Conservation (phyloP, 2,113 vertebrate genomes). For the Athene cunicularia region DNA sequence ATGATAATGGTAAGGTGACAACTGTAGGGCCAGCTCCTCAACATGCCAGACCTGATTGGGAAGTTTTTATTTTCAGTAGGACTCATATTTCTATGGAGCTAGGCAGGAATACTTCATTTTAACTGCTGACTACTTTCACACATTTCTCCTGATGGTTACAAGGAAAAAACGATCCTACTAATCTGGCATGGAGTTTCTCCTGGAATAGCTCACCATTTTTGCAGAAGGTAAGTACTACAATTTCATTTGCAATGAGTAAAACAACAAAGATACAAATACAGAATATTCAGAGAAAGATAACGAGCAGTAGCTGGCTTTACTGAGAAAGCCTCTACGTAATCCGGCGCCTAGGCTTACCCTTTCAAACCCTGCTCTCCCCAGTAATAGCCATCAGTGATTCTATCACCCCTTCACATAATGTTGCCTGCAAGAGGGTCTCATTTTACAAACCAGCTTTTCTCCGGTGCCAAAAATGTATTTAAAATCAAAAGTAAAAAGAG, state of each 20-base stretch:
- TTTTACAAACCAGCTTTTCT: neutral
- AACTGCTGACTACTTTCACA: neutral
- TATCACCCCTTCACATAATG: neutral
- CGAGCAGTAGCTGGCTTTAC: neutral
- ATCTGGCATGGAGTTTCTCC: neutral
- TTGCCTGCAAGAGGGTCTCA: neutral
- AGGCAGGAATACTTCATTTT: neutral
- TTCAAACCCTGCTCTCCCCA: neutral
- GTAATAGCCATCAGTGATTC: neutral
- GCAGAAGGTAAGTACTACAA: neutral
- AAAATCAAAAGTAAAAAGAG: neutral
- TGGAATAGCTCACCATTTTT: neutral
- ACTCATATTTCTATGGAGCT: neutral
- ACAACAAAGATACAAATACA: neutral
- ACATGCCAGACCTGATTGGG: neutral
- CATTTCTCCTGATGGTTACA: neutral
- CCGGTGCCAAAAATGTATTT: neutral
- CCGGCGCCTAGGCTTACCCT: neutral
- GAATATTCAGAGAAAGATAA: neutral
- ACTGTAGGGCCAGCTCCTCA: neutral
- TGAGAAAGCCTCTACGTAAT: neutral
- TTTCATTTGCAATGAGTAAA: neutral
- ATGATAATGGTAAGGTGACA: neutral
- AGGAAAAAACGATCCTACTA: neutral
- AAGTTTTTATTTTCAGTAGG: neutral